Base-by-base conservation (phyloP, 2,888 invertebrate species). In the Cheilosia vernalis region DNA sequence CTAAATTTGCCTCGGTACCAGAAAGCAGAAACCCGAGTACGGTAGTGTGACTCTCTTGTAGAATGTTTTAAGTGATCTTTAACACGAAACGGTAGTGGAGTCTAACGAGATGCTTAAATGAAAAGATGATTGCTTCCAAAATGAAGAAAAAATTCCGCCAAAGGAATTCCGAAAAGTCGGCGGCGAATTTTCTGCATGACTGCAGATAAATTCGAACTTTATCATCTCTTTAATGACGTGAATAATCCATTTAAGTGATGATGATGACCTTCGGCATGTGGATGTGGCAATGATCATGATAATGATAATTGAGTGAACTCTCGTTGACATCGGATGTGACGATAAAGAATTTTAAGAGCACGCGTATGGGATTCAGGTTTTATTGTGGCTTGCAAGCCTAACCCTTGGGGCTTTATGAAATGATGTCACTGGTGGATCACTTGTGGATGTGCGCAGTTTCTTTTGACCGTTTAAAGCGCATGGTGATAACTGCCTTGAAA, bases 301-400 rank as follows among this genome's bases (percentile, higher is more conserved):
- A 81, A 81, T 30, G 24, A 4, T 4, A 27, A 27, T 76, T 81
- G 69, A 74, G 56, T 81, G 81, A 76, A 81, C 81, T 76, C 63
- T 19, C 42, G 76, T 64, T 81, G 81, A 81, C 76, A 70, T 81
- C 81, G 58, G 81, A 76, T 64, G 58, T 76, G 51, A 58, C 63
- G 49, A 49, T 55, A 61, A 61, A 58, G 6, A 17, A 21, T 76
- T 67, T 58, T 51, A 44, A 37, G 17, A 64, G 58, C 66, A 55
- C 80, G 67, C 67, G 60, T 61, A 58, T 30, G 17, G 15, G 9
- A 13, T 10, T 49, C 37, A 7, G 24, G 17, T 10, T n/a, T n/a
- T 10, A 27, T 67, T 47, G 30, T 47, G 51, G 9, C 56, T 17
- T 19, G 2, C 37, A 4, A 1, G 37, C 21, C 53, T 69, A 69